Evolutionary conservation across 1,140 invertebrate genomes (phyloP), one percentile per base, ranked within the genome.

Genomic region (Megathymus violae): DNA sequence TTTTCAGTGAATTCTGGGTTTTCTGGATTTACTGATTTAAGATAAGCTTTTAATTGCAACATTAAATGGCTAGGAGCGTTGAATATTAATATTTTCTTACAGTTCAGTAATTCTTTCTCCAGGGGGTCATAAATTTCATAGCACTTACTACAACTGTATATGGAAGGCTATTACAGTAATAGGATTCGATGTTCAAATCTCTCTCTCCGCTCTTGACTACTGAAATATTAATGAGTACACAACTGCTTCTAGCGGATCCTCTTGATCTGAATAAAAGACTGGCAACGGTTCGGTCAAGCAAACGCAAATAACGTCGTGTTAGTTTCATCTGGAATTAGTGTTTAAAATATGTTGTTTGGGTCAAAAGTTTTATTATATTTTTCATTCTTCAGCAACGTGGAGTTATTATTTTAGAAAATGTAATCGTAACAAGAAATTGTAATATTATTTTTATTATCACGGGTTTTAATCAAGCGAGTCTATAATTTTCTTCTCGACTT

Each of bases 171-270:
- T 43, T 43, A n/a, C 16, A 40, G 34, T 52, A 52, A 52, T 52
- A 40, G 17, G 25, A 54, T 22, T 38, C 36, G 6, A 38, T 31
- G 40, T 14, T 54, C 41, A 54, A 54, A 43, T 54, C 36, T 17
- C 38, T 17, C 19, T 19, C 38, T 41, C 36, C 13, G 19, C 13
- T 15, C 36, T 54, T 19, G 6, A 15, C 38, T 54, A 7, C 17
- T 54, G 11, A 54, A 41, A 43, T 40, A 54, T 54, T 43, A 54
- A 54, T 54, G 17, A 27, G 19, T 54, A 54, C 51, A 54, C 40
- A 22, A 7, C 46, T 9, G 3, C n/a, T 41, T 19, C 36, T 4
- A 41, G 22, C 17, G 36, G 9, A 54, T 19, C 51, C 38, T 54
- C 19, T 41, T 17, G 41, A 25, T 54, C 51, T 54, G 9, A n/a